Evolutionary conservation across 2,113 vertebrate genomes (phyloP), one percentile per base, ranked within the genome.

Genomic region (Prochilodus magdalenae): DNA sequence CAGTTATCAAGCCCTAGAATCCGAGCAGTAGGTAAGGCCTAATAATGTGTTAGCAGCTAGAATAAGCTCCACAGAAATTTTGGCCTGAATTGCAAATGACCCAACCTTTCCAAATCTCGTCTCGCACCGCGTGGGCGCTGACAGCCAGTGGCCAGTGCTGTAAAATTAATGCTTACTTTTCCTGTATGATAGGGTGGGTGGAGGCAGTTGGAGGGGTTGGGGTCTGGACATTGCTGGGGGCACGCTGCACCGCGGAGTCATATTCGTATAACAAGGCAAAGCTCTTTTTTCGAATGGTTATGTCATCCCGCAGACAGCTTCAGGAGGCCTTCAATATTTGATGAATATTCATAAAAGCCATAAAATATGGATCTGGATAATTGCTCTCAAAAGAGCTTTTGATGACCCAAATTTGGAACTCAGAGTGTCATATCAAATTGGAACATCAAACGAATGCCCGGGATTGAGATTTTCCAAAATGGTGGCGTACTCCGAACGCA

Each of bases 271-370:
- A 65, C 24, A 59, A 33, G 59, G 13, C 33, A 53, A 26, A 15
- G 18, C n/a, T n/a, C n/a, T n/a, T 51, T 10, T 51, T 18, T 5
- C 49, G 1, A 55, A 55, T 22, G 77, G 13, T 51, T 60, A 69
- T 55, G 73, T 63, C 74, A 80, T 77, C 47, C 67, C 22, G 49
- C 62, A 51, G 40, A 44, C n/a, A 33, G 27, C 30, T 83, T 74
- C 30, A 55, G 29, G 75, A 77, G 74, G 40, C 62, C 55, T 79
- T 83, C 49, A 77, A 86, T 86, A 83, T 80, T 80, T 77, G 71
- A 85, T 75, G 33, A 83, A 76, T 59, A 33, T 82, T 71, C 71
- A 79, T 75, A 82, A 79, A 79, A 51, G 76, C 63, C 33, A 75
- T 67, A 26, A 63, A 79, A 77, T n/a, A 63, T 66, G 53, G 73